phyloP scores from a whole-genome alignment of 2,888 invertebrate genomes.

The Nephrotoma flavescens region DNA sequence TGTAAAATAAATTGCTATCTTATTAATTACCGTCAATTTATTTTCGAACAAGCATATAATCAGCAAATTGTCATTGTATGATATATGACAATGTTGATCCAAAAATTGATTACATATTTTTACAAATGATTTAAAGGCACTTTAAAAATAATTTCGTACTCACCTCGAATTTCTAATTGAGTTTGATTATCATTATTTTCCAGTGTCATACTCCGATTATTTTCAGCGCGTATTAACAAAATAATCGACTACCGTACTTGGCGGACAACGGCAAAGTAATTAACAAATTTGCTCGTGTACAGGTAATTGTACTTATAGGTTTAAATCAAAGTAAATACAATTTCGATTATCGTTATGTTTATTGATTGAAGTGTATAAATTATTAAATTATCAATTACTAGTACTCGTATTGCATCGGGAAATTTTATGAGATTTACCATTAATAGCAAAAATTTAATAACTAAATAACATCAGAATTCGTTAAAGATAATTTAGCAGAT shows the following conservation, averaged over 20 bases:
- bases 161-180: neutral
- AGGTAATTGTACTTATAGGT: neutral
- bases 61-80: no score
- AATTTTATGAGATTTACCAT: no score
- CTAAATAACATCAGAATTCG: no score
- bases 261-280: neutral
- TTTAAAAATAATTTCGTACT: neutral
- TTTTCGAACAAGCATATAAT: no score
- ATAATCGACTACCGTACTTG: neutral
- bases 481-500: no score
- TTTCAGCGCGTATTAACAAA: neutral
- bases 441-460: no score
- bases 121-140: no score
- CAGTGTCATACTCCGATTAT: neutral
- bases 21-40: no score
- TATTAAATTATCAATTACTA: neutral
- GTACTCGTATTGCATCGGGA: neutral
- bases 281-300: neutral
- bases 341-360: neutral
- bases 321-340: neutral
- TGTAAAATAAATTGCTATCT: no score
- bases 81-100: no score
- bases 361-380: neutral
- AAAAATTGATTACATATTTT: no score
- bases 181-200: neutral